phyloP scores from a whole-genome alignment of 2,888 invertebrate species.

The Chirona hameri region DNA sequence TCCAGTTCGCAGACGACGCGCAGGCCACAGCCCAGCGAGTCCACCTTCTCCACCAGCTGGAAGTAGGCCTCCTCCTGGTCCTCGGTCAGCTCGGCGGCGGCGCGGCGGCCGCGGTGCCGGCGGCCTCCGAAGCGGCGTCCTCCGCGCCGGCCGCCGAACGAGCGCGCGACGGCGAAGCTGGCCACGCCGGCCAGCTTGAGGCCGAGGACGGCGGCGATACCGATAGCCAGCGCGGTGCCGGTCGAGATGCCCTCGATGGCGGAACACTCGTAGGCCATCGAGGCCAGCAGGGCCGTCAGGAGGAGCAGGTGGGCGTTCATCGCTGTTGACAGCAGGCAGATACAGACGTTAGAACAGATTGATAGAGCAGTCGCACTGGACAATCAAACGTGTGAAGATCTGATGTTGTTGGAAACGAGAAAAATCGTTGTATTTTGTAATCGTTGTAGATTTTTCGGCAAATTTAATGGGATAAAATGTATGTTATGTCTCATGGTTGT shows the following conservation, averaged over 20 bases:
- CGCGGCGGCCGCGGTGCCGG: slow-evolving; percentile 35
- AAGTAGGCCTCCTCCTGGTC: slow-evolving; percentile 37
- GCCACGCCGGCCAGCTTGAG: slow-evolving; percentile 1
- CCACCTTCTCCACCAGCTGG: slow-evolving; percentile 39
- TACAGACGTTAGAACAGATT: no score
- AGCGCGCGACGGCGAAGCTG: slow-evolving; percentile 28
- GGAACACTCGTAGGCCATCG: not conserved
- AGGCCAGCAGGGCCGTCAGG: slow-evolving; percentile 27
- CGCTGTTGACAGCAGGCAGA: not conserved
- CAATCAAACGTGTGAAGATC: no score
- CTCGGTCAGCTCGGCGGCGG: not conserved
- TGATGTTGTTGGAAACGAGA: no score
- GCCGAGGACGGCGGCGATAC: not conserved
- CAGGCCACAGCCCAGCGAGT: slow-evolving; percentile 39
- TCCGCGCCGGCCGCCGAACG: not conserved
- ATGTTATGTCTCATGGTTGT: no score
- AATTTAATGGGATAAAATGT: no score
- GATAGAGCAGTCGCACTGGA: no score
- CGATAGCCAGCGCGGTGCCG: slow-evolving; percentile 26
- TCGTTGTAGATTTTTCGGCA: no score
- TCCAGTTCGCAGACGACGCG: slow-evolving; percentile 40
- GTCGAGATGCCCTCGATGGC: slow-evolving; percentile 26
- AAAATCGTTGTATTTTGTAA: no score
- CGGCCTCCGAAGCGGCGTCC: slow-evolving; percentile 24
- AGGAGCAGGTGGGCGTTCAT: slow-evolving; percentile 14